Evolutionary conservation across 2,888 invertebrate species (phyloP).

Genomic region (Camponotus fellah): DNA sequence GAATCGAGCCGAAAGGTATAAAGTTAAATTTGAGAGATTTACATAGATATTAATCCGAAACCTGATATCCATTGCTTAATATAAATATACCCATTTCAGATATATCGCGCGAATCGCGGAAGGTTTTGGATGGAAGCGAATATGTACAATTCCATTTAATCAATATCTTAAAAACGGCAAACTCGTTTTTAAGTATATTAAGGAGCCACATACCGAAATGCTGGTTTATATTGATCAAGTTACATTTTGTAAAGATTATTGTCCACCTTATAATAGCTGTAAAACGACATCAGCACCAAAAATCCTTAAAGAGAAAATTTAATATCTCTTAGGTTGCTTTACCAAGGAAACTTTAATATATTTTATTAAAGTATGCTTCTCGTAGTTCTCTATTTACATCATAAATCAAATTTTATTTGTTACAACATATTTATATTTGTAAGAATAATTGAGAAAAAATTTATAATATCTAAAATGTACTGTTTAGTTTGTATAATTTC

Average conservation of each 20-base stretch:
- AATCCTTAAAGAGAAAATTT: background rate
- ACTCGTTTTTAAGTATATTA: slow-evolving; percentile 74
- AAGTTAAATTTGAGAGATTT: slow-evolving; percentile 25
- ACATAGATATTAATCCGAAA: background rate
- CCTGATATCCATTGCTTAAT: slow-evolving; percentile 13
- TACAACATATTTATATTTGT: background rate
- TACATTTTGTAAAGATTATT: slow-evolving; percentile 45
- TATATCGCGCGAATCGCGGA: slow-evolving; percentile 74
- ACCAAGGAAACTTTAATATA: slow-evolving; percentile 5
- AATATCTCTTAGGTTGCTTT: background rate
- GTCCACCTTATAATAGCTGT: slow-evolving; percentile 16
- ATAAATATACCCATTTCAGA: slow-evolving; percentile 59
- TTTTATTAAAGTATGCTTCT: background rate
- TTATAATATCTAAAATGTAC: background rate
- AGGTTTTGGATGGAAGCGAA: slow-evolving; percentile 75
- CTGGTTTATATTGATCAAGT: slow-evolving; percentile 69
- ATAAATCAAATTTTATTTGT: background rate
- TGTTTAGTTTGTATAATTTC: background rate
- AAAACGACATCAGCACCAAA: background rate
- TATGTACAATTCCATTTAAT: slow-evolving; percentile 73
- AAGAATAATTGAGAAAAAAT: background rate
- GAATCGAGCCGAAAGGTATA: background rate
- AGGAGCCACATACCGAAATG: slow-evolving; percentile 77
- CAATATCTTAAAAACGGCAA: slow-evolving; percentile 72
- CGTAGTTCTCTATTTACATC: background rate